phyloP scores from a whole-genome alignment of 2,113 vertebrate genomes.

The Oreochromis niloticus region DNA sequence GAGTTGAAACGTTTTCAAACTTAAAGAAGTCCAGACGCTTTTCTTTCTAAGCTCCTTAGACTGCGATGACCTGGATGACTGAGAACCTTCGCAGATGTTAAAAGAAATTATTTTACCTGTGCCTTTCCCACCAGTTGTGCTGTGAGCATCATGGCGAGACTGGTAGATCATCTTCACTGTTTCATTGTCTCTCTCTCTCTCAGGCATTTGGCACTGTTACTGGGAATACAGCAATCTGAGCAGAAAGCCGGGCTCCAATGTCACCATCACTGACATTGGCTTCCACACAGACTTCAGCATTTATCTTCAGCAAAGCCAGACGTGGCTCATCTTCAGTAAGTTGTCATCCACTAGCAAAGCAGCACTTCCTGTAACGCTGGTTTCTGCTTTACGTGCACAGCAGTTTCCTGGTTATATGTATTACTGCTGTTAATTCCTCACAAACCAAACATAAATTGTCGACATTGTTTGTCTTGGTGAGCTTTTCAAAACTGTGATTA shows the following conservation, averaged over 20 bases:
- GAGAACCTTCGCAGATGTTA: background rate
- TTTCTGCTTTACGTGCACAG: background rate
- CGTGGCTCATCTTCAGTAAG: conserved; percentile 89
- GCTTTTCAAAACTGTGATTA: background rate
- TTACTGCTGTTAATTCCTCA: background rate
- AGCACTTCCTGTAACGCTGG: background rate
- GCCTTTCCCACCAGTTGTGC: background rate
- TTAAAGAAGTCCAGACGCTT: fast-evolving
- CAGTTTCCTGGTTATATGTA: background rate
- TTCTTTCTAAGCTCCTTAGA: background rate
- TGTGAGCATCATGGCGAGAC: background rate
- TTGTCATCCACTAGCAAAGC: background rate
- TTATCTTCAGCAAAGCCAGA: conserved; percentile 87
- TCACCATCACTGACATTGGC: conserved; percentile 82
- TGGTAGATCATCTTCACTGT: background rate
- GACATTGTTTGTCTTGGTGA: background rate
- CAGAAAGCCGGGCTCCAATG: conserved; percentile 70
- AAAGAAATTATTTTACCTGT: background rate
- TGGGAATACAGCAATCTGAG: conserved; percentile 78
- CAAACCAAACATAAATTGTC: background rate
- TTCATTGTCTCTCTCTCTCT: background rate
- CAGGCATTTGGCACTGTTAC: conserved; percentile 90
- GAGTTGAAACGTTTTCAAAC: background rate
- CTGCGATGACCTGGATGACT: background rate
- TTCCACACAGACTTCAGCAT: conserved; percentile 84